Base-by-base conservation (phyloP, 2,888 invertebrate genomes). In the Erpobdella octoculata region DNA sequence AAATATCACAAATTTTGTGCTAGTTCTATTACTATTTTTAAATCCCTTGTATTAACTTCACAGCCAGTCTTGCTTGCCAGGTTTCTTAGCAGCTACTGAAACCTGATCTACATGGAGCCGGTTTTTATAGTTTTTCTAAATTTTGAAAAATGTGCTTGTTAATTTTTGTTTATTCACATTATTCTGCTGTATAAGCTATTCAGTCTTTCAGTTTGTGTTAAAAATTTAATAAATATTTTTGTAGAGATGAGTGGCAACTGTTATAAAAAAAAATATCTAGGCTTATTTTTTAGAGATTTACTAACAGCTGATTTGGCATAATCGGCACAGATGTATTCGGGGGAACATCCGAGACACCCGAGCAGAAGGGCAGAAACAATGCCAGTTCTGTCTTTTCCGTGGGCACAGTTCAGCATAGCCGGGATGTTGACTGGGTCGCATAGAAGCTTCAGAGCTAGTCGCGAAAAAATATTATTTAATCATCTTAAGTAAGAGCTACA, bases 381-480 rank as follows among this genome's bases (percentile, higher is more conserved):
- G 2, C 81, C 81, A 6, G 81, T 80, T 64, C 81, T 75, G 71
- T 81, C 81, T 72, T 81, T 81, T 9, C 81, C 81, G 73, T 78
- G 78, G 2, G 79, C 79, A 76, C 81, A 81, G 75, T 79, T 80
- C n/a, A 81, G 72, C 74, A 81, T 72, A 1, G 78, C 79, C 33
- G 81, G 80, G 31, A 78, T 61, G 71, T 79, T 78, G 2, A 72
- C 72, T 15, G 75, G 75, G 33, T 78, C 76, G 1, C 76, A 73
- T 61, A 81, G 74, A 1, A 81, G 71, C 72, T 80, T 81, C 71
- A 81, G 72, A 38, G 79, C 81, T 81, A 75, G 1, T n/a, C n/a
- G n/a, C n/a, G n/a, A n/a, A n/a, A n/a, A n/a, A n/a, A n/a, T 15
- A 15, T 15, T 41, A 41, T 41, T 41, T 15, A 15, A 41, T 15